A percentile compares a stretch with the other conserved stretches of the same genome.
phyloP scores from a whole-genome alignment of 2,113 vertebrate species.

The Oryctolagus cuniculus region DNA sequence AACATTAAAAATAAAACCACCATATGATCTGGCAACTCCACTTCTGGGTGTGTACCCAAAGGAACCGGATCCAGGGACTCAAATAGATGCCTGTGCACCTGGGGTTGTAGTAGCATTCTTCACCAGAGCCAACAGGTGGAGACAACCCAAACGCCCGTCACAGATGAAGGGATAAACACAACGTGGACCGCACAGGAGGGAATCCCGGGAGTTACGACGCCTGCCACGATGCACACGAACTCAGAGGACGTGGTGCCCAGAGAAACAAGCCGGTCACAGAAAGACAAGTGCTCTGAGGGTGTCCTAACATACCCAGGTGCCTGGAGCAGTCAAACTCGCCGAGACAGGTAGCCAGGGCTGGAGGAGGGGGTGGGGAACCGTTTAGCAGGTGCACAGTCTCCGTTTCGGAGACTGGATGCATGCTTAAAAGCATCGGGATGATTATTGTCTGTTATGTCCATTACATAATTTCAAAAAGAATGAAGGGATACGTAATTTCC shows the following conservation, averaged over 20 bases:
- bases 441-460: background rate
- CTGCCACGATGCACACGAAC: too few relatives aligned
- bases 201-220: background rate
- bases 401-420: background rate
- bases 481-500: background rate
- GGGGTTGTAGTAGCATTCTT: background rate
- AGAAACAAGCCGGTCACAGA: background rate
- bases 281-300: background rate
- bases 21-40: background rate
- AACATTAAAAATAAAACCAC: background rate
- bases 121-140: background rate
- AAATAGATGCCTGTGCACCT: background rate
- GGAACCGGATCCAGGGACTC: background rate
- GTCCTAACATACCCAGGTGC: too few relatives aligned
- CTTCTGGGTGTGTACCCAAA: background rate
- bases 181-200: background rate
- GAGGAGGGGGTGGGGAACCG: too few relatives aligned
- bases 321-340: background rate
- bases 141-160: background rate
- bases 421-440: background rate
- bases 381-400: background rate
- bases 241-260: background rate
- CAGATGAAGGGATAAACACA: background rate
- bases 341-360: background rate
- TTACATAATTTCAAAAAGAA: background rate